Evolutionary conservation across 2,113 vertebrate species (phyloP).

Genomic region (Scomber japonicus): DNA sequence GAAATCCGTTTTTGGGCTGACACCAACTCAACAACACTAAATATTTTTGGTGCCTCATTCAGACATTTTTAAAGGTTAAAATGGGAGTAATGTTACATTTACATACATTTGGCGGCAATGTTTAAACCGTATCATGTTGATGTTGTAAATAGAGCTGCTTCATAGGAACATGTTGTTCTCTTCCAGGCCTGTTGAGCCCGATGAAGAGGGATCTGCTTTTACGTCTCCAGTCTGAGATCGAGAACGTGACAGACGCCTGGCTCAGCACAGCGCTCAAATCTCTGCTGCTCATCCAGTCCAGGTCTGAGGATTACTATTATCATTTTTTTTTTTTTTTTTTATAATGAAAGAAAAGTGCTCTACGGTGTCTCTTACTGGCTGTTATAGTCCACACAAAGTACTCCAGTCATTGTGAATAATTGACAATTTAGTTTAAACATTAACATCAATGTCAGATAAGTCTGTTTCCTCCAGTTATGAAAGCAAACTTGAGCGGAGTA

Average conservation of each 20-base stretch:
- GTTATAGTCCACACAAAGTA: no score
- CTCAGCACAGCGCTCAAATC: slow-evolving; percentile 96
- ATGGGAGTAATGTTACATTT: background rate
- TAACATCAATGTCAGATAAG: no score
- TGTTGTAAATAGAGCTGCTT: background rate
- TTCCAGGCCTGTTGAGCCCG: slow-evolving; percentile 91
- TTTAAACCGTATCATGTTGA: background rate
- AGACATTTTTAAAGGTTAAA: background rate
- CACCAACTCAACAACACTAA: background rate
- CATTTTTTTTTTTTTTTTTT: no score
- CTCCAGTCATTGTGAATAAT: no score
- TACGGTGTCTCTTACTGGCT: no score
- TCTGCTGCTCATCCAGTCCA: slow-evolving; percentile 95
- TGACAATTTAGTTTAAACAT: no score
- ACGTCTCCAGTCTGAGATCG: slow-evolving; percentile 92
- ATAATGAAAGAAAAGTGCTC: no score
- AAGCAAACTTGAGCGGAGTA: no score
- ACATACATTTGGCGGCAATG: rapidly evolving
- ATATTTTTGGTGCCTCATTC: background rate
- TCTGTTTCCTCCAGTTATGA: no score
- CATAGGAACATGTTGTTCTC: background rate
- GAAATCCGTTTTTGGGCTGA: no score
- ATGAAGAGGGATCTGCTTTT: slow-evolving; percentile 93
- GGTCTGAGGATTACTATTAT: slow-evolving; percentile 78
- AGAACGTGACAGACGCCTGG: slow-evolving; percentile 97